phyloP scores from a whole-genome alignment of 2,797 vertebrate species.

The Spizella passerina region DNA sequence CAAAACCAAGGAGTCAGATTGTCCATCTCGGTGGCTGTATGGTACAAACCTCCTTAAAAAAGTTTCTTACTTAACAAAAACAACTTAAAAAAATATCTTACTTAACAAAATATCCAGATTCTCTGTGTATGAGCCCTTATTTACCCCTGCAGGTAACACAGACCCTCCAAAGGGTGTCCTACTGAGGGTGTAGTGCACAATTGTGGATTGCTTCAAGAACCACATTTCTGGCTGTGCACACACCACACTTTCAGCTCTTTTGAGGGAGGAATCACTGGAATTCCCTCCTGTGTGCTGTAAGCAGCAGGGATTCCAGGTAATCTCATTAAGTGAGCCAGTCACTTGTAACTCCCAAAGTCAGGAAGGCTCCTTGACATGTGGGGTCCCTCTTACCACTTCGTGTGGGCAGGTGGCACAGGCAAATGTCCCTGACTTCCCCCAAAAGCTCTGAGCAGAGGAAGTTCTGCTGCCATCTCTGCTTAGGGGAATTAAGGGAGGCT shows the following conservation, averaged over 20 bases:
- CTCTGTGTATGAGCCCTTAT: not conserved
- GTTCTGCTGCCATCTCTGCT: not conserved
- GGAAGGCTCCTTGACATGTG: not conserved
- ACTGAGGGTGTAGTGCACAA: not conserved
- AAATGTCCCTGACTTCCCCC: not conserved
- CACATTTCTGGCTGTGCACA: not conserved
- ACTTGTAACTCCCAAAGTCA: not conserved
- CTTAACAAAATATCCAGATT: not conserved
- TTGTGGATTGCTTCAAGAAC: not conserved
- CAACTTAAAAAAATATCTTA: not conserved
- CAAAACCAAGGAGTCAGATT: not conserved
- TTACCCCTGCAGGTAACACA: not conserved
- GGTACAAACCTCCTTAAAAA: not conserved
- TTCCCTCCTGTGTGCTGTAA: not conserved
- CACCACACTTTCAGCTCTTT: not conserved
- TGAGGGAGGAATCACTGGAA: not conserved
- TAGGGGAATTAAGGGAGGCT: not conserved
- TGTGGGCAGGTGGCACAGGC: not conserved
- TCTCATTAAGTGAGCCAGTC: not conserved
- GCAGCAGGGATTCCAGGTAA: accelerated
- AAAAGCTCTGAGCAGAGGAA: not conserved
- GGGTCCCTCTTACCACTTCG: not conserved
- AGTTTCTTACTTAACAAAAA: not conserved
- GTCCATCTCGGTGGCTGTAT: not conserved
- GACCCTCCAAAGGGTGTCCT: not conserved